These are phyloP conservation scores for Epinephelus cyanopodus DNA, from an alignment of 2,113 vertebrate species.

Conservation along the genomic window DNA sequence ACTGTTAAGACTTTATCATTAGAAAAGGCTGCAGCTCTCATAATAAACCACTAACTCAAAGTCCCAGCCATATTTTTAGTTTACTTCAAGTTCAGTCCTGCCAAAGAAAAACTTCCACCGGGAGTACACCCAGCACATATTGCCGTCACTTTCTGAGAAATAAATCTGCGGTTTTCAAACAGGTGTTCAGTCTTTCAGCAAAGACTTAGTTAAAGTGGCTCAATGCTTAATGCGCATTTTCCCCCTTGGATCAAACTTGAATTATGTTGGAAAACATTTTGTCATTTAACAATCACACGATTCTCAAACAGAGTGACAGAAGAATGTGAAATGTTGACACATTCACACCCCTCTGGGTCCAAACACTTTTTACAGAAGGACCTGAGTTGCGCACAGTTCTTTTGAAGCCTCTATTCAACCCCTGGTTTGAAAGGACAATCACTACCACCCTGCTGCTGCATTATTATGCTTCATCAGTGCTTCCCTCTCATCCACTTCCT, in stretches of 20 bases:
- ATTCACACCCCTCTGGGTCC: slow-evolving; percentile 12
- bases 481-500: slow-evolving; percentile 60
- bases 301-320: slow-evolving; percentile 39
- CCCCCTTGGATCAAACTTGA: slow-evolving; percentile 23
- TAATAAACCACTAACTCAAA: slow-evolving; percentile 9
- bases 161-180: slow-evolving; percentile 59
- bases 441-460: slow-evolving; percentile 67
- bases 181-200: slow-evolving; percentile 61
- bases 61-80: slow-evolving; percentile 43
- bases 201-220: slow-evolving; percentile 35
- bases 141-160: slow-evolving; percentile 46
- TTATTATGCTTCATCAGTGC: slow-evolving; percentile 39
- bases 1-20: slow-evolving; percentile 4
- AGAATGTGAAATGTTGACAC: slow-evolving; percentile 50
- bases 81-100: slow-evolving; percentile 33
- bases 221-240: slow-evolving; percentile 10
- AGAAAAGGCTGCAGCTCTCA: slow-evolving; percentile 19
- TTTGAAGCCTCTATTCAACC: slow-evolving; percentile 47
- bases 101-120: slow-evolving; percentile 35
- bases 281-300: slow-evolving; percentile 23
- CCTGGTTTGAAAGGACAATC: slow-evolving; percentile 59
- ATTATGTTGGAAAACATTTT: slow-evolving; percentile 52
- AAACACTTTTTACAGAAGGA: slow-evolving; percentile 43
- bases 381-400: slow-evolving; percentile 10
- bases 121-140: slow-evolving; percentile 33